A percentile compares a stretch with the other conserved stretches of the same genome.
These are phyloP conservation scores for Thomomys bottae DNA, from an alignment of 2,113 vertebrate genomes.

Conservation along the genomic window DNA sequence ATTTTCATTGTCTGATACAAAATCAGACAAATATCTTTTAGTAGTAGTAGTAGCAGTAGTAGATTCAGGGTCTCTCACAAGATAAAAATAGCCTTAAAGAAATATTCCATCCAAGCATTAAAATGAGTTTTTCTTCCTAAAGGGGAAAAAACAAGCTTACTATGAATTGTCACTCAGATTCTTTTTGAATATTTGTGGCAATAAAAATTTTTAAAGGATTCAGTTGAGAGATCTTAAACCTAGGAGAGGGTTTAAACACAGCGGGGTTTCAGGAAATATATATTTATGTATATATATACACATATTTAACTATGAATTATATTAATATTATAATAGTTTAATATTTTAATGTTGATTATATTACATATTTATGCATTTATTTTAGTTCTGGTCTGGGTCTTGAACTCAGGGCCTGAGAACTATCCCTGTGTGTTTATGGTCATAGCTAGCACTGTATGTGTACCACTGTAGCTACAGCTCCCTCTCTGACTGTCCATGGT, in stretches of 20 bases:
- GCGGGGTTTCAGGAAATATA: not conserved
- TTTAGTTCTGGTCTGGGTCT: too few species aligned
- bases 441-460: too few species aligned
- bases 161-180: not conserved
- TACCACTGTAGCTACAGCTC: too few species aligned
- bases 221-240: not conserved
- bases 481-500: too few species aligned
- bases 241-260: not conserved
- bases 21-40: not conserved
- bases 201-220: not conserved
- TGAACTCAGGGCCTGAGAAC: too few species aligned
- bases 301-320: too few species aligned
- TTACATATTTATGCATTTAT: too few species aligned
- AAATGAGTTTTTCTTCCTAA: not conserved
- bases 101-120: not conserved
- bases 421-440: too few species aligned
- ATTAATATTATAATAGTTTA: too few species aligned
- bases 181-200: not conserved
- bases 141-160: not conserved
- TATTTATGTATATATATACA: too few species aligned
- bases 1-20: conserved; percentile 20
- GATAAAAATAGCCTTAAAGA: not conserved
- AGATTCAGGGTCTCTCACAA: not conserved
- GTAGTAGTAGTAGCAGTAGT: not conserved
- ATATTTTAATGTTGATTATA: too few species aligned